Evolutionary conservation across 2,113 vertebrate species (phyloP), one percentile per base, ranked within the genome.

Genomic region (Columba livia): DNA sequence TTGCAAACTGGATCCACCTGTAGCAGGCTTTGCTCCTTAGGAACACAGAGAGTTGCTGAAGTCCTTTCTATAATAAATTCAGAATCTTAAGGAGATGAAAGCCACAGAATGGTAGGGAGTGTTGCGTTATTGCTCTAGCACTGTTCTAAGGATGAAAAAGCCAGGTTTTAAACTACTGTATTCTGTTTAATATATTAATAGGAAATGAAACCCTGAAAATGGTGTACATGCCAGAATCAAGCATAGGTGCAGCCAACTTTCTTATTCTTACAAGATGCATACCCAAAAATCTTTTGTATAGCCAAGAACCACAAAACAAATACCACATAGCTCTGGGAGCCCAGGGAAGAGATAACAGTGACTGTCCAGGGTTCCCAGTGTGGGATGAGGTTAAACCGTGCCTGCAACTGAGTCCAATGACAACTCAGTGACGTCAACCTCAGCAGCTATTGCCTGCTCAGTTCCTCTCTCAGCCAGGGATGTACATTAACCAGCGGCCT

Each of bases 141-240:
- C 80, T 61, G 58, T 61, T 92, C 84, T 95, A 86, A 75, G 78
- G 79, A 92, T 74, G 44, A 88, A 97, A 86, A 65, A 53, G 26
- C 40, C 66, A 89, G 91, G 84, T 82, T 94, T 95, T 73, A 92
- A 89, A 92, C 95, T 89, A 87, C 86, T 88, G 48, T 80, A 80
- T 91, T 96, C 94, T 96, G 92, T 87, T 97, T 93, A 96, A 96
- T 85, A 56, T 81, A 96, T 87, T 90, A 94, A 69, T 94, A 88
- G 80, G 83, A 96, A 95, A 96, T 75, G 36, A 96, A 92, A 84
- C 77, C 47, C 89, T 95, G 78, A 93, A 92, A 94, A 66, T 53
- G 11, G 51, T 89, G 36, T 51, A 75, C 73, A 77, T 69, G 92
- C 94, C 96, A 96, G 92, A 86, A 96, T 75, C 79, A 90, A 96